Percentiles rank a stretch among this genome's conserved stretches.
Evolutionary conservation across 2,888 invertebrate species (phyloP).

Genomic region (Folsomia candida): DNA sequence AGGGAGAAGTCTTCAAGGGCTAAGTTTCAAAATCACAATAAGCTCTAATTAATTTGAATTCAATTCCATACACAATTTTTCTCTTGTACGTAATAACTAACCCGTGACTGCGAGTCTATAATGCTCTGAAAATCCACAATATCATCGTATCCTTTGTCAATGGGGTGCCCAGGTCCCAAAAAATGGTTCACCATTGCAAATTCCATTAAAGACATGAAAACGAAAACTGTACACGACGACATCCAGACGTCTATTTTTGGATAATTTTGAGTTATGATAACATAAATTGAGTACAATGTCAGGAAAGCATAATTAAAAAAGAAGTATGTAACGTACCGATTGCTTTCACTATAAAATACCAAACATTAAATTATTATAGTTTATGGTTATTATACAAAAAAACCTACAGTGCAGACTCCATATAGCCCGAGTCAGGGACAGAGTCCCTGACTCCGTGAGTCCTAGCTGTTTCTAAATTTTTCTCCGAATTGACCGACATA

Average conservation of each 20-base stretch:
- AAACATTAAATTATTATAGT: too few species aligned
- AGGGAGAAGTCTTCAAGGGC: conserved; percentile 39
- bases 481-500: too few species aligned
- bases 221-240: conserved; percentile 87
- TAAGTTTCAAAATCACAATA: conserved; percentile 9
- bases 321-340: neutral
- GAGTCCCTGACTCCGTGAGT: too few species aligned
- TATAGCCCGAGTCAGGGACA: too few species aligned
- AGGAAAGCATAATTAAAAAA: too few species aligned
- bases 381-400: too few species aligned
- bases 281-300: neutral
- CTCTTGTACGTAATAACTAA: too few species aligned
- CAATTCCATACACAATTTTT: too few species aligned
- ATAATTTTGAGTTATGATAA: neutral
- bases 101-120: conserved; percentile 32
- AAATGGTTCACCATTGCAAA: conserved; percentile 88
- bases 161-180: conserved; percentile 66
- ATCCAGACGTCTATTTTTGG: conserved; percentile 75
- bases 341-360: too few species aligned
- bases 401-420: too few species aligned
- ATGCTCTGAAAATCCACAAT: conserved; percentile 42
- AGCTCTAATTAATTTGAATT: neutral
- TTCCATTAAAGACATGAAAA: conserved; percentile 85
- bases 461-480: too few species aligned
- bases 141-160: conserved; percentile 45